Conservation (phyloP, 2,888 invertebrate genomes). For the Serripes groenlandicus region DNA sequence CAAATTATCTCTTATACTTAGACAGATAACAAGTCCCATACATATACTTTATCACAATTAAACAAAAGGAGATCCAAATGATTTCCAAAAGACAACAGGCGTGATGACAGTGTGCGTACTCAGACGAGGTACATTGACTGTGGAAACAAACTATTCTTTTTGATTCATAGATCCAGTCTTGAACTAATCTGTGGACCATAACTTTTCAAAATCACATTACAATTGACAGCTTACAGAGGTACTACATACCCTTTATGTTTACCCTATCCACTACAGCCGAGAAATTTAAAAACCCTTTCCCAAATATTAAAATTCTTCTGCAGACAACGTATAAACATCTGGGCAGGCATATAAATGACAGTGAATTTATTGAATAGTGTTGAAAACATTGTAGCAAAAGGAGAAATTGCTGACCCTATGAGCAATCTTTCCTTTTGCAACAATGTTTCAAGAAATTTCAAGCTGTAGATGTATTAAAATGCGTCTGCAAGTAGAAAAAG, state of each 20-base stretch:
- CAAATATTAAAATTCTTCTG: neutral
- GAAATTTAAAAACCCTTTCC: neutral
- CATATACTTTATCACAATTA: slow-evolving; percentile 35
- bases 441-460: no score
- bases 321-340: neutral
- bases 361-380: no score
- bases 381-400: neutral
- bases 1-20: neutral
- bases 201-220: slow-evolving; percentile 15
- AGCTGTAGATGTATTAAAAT: no score
- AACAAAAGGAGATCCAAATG: slow-evolving; percentile 61
- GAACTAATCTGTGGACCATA: slow-evolving; percentile 8
- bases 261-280: neutral
- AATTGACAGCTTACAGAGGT: slow-evolving; percentile 15
- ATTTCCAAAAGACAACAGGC: slow-evolving; percentile 26
- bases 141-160: slow-evolving; percentile 9
- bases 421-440: neutral
- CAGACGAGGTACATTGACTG: slow-evolving; percentile 6
- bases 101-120: slow-evolving; percentile 45
- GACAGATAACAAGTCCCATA: neutral
- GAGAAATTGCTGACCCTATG: neutral
- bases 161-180: slow-evolving; percentile 5
- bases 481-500: no score
- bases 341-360: no score
- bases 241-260: neutral